phyloP scores from a whole-genome alignment of 2,797 vertebrate species.

The Lepilemur ruficaudatus region DNA sequence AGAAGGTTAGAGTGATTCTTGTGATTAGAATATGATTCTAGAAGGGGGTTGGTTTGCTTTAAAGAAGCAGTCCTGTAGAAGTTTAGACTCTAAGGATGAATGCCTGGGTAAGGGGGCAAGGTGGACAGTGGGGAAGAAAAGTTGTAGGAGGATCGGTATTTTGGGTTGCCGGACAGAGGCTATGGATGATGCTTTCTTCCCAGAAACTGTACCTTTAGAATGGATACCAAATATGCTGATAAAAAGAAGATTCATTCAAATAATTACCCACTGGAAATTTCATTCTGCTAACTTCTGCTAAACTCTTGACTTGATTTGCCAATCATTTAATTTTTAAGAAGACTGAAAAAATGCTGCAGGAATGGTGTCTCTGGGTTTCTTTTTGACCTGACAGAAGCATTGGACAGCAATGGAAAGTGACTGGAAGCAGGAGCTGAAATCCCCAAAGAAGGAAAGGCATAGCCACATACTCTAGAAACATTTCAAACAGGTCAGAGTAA shows the following conservation, averaged over 20 bases:
- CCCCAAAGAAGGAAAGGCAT: background rate
- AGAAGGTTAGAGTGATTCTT: background rate
- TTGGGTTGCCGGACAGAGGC: background rate
- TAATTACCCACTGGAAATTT: background rate
- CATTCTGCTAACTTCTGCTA: background rate
- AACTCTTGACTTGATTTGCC: background rate
- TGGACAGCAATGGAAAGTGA: background rate
- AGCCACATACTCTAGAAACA: background rate
- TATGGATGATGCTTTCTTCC: background rate
- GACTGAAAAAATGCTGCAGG: background rate
- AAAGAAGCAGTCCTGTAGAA: background rate
- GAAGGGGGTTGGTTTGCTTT: background rate
- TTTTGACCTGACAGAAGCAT: background rate
- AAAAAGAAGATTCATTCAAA: background rate
- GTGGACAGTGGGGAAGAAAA: too few relatives aligned
- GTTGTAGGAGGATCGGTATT: background rate
- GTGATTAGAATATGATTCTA: background rate
- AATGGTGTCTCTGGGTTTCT: background rate
- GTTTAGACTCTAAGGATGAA: background rate
- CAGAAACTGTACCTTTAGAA: background rate
- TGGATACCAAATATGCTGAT: background rate
- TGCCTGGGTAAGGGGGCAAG: background rate
- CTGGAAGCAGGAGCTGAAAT: background rate
- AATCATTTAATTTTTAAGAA: constrained; percentile 28
- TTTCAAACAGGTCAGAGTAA: background rate